Evolutionary conservation across 2,113 vertebrate genomes (phyloP), one percentile per base, ranked within the genome.

Genomic region (Prunella himalayana): DNA sequence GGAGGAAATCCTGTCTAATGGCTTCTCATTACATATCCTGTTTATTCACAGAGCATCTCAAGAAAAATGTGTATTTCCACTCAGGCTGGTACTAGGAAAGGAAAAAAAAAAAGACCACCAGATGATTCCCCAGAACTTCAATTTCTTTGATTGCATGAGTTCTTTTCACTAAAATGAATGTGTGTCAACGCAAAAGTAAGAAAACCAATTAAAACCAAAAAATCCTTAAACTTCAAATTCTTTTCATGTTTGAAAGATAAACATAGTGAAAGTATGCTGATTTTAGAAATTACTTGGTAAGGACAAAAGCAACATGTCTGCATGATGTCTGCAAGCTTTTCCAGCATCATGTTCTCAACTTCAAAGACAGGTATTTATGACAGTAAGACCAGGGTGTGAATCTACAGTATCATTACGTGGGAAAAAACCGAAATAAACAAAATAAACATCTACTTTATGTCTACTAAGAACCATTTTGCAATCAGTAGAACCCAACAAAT

Each of bases 11-110:
- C 80, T 42, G 13, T 95, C 49, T 94, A 95, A 92, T 91, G 54
- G 49, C 69, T 93, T n/a, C 64, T 97, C 45, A 83, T 96, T 96
- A 88, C 57, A 95, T 90, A 97, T 51, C 6, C 77, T 94, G 82
- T 92, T 96, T 96, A 94, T 94, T 93, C n/a, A 44, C 65, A 84
- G 44, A 49, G 20, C 45, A 51, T 71, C 73, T 96, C 92, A 92
- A 84, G 37, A 80, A 95, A 94, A 95, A 50, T 19, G 82, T 95
- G 86, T 91, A 27, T 95, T 82, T 61, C 12, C n/a, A 71, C 22
- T 95, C 83, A 93, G 17, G 9, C 65, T 92, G 65, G 54, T 49
- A 81, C 30, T 76, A 92, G 37, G 5, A 31, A 33, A 61, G 37
- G 37, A 20, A 54, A 77, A 88, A 57, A 47, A 51, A 33, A 10